A percentile compares a stretch with the other conserved stretches of the same genome.
Evolutionary conservation across 1,140 invertebrate genomes (phyloP).

Genomic region (Ceratina australensis): DNA sequence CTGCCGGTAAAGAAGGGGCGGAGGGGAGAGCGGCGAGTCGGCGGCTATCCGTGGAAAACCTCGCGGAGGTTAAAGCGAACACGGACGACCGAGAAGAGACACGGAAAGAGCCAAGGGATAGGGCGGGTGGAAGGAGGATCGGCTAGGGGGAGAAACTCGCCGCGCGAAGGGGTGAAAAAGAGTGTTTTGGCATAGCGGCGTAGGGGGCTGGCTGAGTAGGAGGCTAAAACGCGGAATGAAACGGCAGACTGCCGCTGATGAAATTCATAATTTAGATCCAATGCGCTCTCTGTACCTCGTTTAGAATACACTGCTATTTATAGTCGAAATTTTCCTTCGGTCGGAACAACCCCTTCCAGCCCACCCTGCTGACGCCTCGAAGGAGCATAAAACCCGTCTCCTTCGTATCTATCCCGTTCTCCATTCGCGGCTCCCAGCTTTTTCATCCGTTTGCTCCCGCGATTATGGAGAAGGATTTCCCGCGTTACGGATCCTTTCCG

Average conservation of each 20-base stretch:
- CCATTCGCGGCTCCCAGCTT: background rate
- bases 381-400: conserved; percentile 36
- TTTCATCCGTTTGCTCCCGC: background rate
- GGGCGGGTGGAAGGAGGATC: conserved; percentile 11
- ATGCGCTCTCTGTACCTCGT: conserved; percentile 79
- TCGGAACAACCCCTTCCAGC: conserved; percentile 59
- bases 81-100: conserved; percentile 49
- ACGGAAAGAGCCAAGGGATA: conserved; percentile 29
- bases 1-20: conserved; percentile 39
- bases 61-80: conserved; percentile 52
- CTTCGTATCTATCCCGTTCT: background rate
- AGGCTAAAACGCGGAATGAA: conserved; percentile 78
- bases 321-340: conserved; percentile 79
- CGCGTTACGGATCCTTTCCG: background rate
- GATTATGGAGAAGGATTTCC: background rate
- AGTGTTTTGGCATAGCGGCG: conserved; percentile 16
- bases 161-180: conserved; percentile 18
- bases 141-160: conserved; percentile 19
- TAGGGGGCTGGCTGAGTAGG: conserved; percentile 53
- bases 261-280: conserved; percentile 81
- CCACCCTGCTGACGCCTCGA: conserved; percentile 14
- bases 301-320: conserved; percentile 80
- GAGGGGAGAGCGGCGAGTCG: conserved; percentile 21
- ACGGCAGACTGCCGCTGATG: conserved; percentile 79
- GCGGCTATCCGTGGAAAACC: conserved; percentile 52